Base-by-base conservation (phyloP, 1,140 invertebrate genomes). In the Bombus huntii region DNA sequence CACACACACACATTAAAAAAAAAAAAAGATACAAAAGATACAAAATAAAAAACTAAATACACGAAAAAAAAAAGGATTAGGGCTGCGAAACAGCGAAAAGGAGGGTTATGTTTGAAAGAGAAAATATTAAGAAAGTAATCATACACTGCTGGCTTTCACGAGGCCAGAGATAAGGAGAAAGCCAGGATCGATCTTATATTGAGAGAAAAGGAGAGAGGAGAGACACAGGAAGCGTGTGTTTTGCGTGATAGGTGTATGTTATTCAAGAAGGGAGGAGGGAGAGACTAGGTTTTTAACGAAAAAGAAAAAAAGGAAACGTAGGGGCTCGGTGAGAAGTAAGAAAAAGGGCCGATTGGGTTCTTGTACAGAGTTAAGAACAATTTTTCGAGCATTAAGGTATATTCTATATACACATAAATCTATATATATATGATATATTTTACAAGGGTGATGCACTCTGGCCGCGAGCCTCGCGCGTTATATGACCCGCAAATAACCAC, bases 361-460 rank as follows among this genome's bases (percentile, higher is more conserved):
- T 93, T 92, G 92, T 93, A 93, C 92, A 93, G 92, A 94, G 89
- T 91, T 92, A 88, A 90, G 75, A 77, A 77, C 57, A 77, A 62
- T 82, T 84, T 92, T 89, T 89, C 57, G 92, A 88, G 91, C 87
- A 59, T 83, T 91, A 92, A 93, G 86, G 89, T 88, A 89, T 91
- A 92, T 89, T 92, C 92, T 91, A 87, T 87, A 81, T 82, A 88
- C 65, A 88, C 84, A 92, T 87, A 89, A 92, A 92, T 91, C 83
- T 82, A 81, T 82, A 89, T 62, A 88, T 28, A 92, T 91, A 92
- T 82, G 47, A 53, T 91, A 92, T 93, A 94, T 93, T 93, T 93
- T 93, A 93, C 92, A 93, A 92, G 87, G 87, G 90, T 91, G 90
- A 92, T 88, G 87, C 91, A 37, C 37, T 70, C 9, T 53, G 47